phyloP scores from a whole-genome alignment of 2,888 invertebrate species.

The Pollenia labialis region DNA sequence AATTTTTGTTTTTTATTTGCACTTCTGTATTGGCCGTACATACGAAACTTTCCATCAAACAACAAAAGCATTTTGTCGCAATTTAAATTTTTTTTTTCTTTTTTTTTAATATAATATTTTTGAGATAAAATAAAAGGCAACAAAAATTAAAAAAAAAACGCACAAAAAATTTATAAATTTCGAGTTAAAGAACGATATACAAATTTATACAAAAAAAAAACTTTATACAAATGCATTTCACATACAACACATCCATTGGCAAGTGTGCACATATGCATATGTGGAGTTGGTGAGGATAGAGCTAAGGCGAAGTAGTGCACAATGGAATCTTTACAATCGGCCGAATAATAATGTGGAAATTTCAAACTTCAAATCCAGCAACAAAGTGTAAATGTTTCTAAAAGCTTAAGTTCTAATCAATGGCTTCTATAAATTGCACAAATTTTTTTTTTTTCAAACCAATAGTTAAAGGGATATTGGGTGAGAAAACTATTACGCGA shows the following conservation, averaged over 20 bases:
- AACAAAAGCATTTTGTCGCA: slow-evolving; percentile 70
- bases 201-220: slow-evolving; percentile 13
- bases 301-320: background rate
- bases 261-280: background rate
- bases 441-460: too few relatives aligned
- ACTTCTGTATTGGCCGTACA: slow-evolving; percentile 30
- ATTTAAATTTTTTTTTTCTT: slow-evolving; percentile 31
- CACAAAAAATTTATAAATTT: slow-evolving; percentile 13
- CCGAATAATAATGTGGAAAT: too few relatives aligned
- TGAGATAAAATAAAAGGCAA: slow-evolving; percentile 42
- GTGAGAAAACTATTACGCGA: too few relatives aligned
- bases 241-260: background rate
- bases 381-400: too few relatives aligned
- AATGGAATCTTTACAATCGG: too few relatives aligned
- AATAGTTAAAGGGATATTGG: too few relatives aligned
- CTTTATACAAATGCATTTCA: slow-evolving; percentile 4
- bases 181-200: slow-evolving; percentile 37
- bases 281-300: background rate
- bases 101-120: slow-evolving; percentile 40
- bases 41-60: slow-evolving; percentile 66
- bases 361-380: too few relatives aligned
- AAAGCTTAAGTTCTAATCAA: too few relatives aligned
- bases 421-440: too few relatives aligned
- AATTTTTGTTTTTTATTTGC: slow-evolving; percentile 36
- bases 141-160: slow-evolving; percentile 5